Conservation (phyloP, 2,888 invertebrate genomes). For the Pilophorus perplexus region DNA sequence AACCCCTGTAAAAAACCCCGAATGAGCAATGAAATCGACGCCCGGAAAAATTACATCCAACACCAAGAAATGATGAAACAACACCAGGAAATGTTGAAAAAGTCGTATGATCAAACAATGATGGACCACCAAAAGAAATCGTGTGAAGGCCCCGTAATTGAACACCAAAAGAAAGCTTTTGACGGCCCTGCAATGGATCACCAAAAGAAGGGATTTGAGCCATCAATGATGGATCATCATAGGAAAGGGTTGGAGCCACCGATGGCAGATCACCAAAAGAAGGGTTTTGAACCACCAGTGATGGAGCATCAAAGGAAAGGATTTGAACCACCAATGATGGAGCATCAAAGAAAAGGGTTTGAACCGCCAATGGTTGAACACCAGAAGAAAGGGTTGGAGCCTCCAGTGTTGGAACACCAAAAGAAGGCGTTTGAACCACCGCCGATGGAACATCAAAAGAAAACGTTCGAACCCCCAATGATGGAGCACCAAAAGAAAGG, state of each 20-base stretch:
- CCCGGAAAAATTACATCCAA: conserved; percentile 19
- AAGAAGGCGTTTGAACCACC: conserved; percentile 31
- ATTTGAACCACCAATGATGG: conserved; percentile 17
- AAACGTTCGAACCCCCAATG: conserved; percentile 6
- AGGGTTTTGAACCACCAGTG: conserved; percentile 5
- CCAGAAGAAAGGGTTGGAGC: conserved; percentile 36
- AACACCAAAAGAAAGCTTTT: conserved; percentile 19
- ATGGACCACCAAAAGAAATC: conserved; percentile 28
- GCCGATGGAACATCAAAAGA: conserved; percentile 13
- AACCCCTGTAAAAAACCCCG: conserved; percentile 11
- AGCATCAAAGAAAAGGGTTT: conserved; percentile 11
- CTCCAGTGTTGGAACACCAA: conserved; percentile 12
- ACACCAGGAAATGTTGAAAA: conserved; percentile 26
- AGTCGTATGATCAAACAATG: conserved; percentile 4
- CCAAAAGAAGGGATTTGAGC: conserved; percentile 24
- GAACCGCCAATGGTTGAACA: conserved; percentile 17
- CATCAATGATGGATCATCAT: no score
- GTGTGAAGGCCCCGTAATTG: conserved; percentile 8
- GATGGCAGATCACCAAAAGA: conserved; percentile 16
- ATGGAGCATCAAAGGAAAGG: conserved; percentile 32
- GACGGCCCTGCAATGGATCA: conserved; percentile 20
- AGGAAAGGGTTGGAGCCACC: conserved; percentile 14
- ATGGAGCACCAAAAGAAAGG: conserved; percentile 38
- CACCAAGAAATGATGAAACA: conserved; percentile 16
- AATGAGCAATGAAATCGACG: conserved; percentile 4